A percentile compares a stretch with the other conserved stretches of the same genome.
phyloP scores from a whole-genome alignment of 2,888 invertebrate genomes.

The Prosapia bicincta region DNA sequence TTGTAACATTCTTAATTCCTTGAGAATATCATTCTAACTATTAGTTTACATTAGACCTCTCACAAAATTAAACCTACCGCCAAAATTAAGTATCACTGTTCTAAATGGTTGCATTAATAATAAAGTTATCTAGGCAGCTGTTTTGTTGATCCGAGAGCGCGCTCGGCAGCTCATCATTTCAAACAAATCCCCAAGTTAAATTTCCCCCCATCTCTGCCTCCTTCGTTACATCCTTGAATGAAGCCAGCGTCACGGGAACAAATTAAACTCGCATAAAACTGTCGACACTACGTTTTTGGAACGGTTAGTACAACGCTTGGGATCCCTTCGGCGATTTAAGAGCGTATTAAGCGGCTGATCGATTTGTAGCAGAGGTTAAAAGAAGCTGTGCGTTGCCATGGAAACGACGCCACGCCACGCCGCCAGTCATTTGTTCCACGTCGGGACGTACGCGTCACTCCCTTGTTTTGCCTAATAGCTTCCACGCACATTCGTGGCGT shows the following conservation, averaged over 20 bases:
- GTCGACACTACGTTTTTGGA: not conserved
- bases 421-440: not conserved
- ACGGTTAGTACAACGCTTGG: not conserved
- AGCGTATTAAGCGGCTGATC: constrained; percentile 2
- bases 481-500: not conserved
- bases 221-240: not conserved
- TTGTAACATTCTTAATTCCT: no score
- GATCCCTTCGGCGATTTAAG: constrained; percentile 2
- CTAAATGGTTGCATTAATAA: no score
- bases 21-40: no score
- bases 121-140: no score
- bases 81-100: no score
- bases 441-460: not conserved
- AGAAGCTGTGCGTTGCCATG: not conserved
- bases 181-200: no score
- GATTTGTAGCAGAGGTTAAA: constrained; percentile 2
- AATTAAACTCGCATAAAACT: not conserved
- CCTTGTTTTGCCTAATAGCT: not conserved
- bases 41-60: no score
- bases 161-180: no score
- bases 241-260: not conserved
- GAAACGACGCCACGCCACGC: not conserved
- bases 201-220: no score
- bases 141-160: no score
- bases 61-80: no score